Evolutionary conservation across 2,888 invertebrate genomes (phyloP).

Genomic region (Ctenicera cuprea): DNA sequence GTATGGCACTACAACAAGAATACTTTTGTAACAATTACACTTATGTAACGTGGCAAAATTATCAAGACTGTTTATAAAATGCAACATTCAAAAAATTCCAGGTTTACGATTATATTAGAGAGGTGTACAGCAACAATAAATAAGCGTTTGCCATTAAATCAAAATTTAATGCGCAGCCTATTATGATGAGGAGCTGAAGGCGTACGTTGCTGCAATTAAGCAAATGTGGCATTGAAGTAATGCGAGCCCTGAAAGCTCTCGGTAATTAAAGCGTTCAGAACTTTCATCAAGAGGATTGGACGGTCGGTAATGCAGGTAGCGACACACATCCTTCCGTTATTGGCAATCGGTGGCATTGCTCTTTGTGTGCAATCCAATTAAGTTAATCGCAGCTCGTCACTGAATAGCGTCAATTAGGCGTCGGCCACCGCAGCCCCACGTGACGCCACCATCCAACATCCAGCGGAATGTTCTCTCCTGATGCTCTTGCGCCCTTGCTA

Average conservation of each 20-base stretch:
- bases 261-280: conserved; percentile 57
- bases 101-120: neutral
- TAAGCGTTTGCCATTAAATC: conserved; percentile 42
- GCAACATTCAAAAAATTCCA: no score
- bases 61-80: no score
- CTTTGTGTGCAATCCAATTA: conserved; percentile 70
- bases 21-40: no score
- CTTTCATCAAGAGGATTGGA: conserved; percentile 56
- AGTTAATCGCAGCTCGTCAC: conserved; percentile 69
- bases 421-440: conserved; percentile 62
- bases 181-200: conserved; percentile 36
- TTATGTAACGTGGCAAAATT: no score
- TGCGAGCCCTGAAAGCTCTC: conserved; percentile 51
- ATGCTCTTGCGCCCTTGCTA: conserved; percentile 1
- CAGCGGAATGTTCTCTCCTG: conserved; percentile 32
- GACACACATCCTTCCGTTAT: conserved; percentile 66
- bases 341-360: conserved; percentile 66
- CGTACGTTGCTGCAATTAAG: conserved; percentile 56
- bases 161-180: conserved; percentile 42
- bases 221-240: conserved; percentile 55
- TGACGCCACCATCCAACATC: conserved; percentile 55
- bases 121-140: conserved; percentile 10
- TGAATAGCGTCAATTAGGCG: conserved; percentile 71
- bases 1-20: no score
- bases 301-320: conserved; percentile 52